A percentile compares a stretch with the other conserved stretches of the same genome.
These are phyloP conservation scores for Chromobotia macracanthus DNA, from an alignment of 2,797 vertebrate species.

Conservation along the genomic window DNA sequence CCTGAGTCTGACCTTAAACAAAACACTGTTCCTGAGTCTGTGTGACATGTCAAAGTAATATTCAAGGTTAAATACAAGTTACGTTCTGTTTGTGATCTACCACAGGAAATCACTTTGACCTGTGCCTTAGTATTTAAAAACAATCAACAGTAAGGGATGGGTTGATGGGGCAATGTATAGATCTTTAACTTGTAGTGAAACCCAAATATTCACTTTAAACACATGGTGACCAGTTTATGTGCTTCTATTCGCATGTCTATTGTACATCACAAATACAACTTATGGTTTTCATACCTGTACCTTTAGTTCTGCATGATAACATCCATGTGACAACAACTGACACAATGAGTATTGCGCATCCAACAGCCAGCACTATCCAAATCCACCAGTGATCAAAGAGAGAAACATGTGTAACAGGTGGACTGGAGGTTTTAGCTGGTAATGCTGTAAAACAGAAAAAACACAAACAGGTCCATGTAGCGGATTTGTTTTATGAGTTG, in stretches of 20 bases:
- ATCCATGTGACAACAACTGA: neutral
- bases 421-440: fast-evolving
- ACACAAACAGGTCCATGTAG: neutral
- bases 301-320: constrained; percentile 19
- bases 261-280: too few species aligned
- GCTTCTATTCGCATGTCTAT: too few species aligned
- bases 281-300: neutral
- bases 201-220: too few species aligned
- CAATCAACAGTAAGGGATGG: too few species aligned
- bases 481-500: neutral
- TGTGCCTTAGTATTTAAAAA: neutral
- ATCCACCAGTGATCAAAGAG: constrained; percentile 13
- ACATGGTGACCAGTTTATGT: too few species aligned
- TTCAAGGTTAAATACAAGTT: neutral
- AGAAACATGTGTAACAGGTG: fast-evolving
- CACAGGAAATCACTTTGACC: neutral
- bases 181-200: too few species aligned
- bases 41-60: neutral
- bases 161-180: too few species aligned
- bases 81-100: too few species aligned
- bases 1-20: constrained; percentile 34
- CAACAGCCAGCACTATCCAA: constrained; percentile 11
- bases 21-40: constrained; percentile 5
- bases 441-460: neutral
- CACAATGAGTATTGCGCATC: constrained; percentile 1